Conservation (phyloP, 2,113 vertebrate species). For the Platichthys stellatus region DNA sequence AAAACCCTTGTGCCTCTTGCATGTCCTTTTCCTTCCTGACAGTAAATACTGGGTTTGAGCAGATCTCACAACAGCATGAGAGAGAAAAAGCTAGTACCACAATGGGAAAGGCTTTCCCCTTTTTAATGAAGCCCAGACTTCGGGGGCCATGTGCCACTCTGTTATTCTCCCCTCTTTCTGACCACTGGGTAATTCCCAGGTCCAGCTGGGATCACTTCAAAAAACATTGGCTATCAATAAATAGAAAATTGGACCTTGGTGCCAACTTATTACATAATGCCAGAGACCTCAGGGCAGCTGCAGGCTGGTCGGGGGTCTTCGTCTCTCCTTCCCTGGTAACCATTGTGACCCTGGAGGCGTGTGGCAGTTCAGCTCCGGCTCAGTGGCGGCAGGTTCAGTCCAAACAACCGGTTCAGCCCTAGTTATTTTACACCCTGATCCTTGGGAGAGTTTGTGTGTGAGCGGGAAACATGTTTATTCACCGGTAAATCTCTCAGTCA, state of each 20-base stretch:
- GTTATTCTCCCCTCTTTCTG: slow-evolving; percentile 15
- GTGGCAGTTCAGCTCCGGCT: slow-evolving; percentile 24
- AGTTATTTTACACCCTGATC: slow-evolving; percentile 9
- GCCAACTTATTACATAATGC: slow-evolving; percentile 34
- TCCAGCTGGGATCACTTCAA: slow-evolving; percentile 1
- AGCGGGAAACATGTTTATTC: not conserved
- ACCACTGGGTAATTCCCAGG: not conserved
- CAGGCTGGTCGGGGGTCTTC: slow-evolving; percentile 1
- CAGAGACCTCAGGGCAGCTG: slow-evolving; percentile 27
- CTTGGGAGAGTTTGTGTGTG: not conserved
- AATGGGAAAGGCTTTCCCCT: slow-evolving; percentile 5
- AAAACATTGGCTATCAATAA: slow-evolving; percentile 20
- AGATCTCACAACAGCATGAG: not conserved
- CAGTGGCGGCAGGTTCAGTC: not conserved
- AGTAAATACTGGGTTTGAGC: not conserved
- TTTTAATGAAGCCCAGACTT: slow-evolving; percentile 8
- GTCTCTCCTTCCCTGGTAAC: not conserved
- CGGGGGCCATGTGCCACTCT: slow-evolving; percentile 1
- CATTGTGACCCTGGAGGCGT: slow-evolving; percentile 19
- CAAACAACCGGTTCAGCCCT: slow-evolving; percentile 18
- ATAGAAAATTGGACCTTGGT: slow-evolving; percentile 21
- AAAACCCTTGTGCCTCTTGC: not conserved
- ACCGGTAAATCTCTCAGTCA: too few relatives aligned
- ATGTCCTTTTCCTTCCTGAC: not conserved
- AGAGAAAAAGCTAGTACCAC: not conserved